Base-by-base conservation (phyloP, 2,797 vertebrate genomes). In the Coccyzus lansbergi region DNA sequence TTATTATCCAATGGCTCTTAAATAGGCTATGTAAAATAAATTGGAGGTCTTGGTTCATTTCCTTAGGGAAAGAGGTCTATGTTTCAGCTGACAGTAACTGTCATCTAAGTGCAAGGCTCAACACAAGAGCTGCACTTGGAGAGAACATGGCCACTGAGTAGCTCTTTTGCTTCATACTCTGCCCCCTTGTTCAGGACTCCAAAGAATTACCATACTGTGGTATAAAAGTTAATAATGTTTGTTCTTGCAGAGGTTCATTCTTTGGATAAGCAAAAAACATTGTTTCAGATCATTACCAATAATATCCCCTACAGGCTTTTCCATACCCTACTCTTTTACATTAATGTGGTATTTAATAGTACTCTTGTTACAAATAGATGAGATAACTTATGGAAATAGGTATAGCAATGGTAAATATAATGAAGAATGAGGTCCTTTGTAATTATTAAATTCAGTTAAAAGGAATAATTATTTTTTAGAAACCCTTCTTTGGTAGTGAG, bases 341-440 rank as follows among this genome's bases (percentile, higher is more conserved):
- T 89, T 85, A 92, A 84, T 68, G n/a, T 28, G 75, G 26, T 69
- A 75, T 86, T 93, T 95, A 83, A 93, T 95, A 75, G 65, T 71
- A 34, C 64, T 87, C 91, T 83, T 80, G 91, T 34, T 89, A 80
- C 46, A 95, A 96, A 94, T 93, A 83, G 88, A 92, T 79, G 78
- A 90, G 81, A 92, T 91, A 88, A 79, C 88, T 92, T 86, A 84
- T 12, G 33, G 72, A 88, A 82, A 90, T 79, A 92, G 15, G 34
- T 93, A 83, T 77, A 68, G 51, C 60, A 64, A 18, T 48, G 25
- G 81, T 77, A 86, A 94, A 53, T 78, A 92, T 89, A 93, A 93
- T 75, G 64, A 94, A 93, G 67, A 94, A 86, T 70, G 26, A 70
- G 64, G 68, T 36, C 58, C 49, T 93, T 78, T 68, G 53, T 77